A percentile compares a stretch with the other conserved stretches of the same genome.
Evolutionary conservation across 2,888 invertebrate species (phyloP).

Genomic region (Protonemura montana): DNA sequence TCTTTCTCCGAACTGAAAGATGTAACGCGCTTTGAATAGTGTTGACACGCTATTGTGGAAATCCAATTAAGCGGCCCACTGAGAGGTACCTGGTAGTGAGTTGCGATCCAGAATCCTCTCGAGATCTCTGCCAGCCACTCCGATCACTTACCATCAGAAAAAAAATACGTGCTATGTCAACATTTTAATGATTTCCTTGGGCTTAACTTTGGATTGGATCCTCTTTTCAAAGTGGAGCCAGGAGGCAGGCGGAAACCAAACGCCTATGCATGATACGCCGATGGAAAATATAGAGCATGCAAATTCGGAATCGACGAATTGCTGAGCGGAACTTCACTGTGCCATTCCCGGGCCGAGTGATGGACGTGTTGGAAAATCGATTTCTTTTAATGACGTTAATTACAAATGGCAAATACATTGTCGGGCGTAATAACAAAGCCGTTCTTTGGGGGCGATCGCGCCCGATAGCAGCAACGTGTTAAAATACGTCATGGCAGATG

Average conservation of each 20-base stretch:
- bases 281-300: background rate
- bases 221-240: background rate
- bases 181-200: conserved; percentile 5
- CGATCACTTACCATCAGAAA: background rate
- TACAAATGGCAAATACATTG: conserved; percentile 12
- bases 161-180: conserved; percentile 7
- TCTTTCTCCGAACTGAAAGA: conserved; percentile 40
- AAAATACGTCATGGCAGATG: background rate
- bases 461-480: background rate
- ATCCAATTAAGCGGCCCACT: conserved; percentile 28
- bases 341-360: background rate
- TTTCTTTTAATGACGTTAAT: conserved; percentile 12
- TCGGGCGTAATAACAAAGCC: background rate
- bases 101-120: background rate
- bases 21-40: conserved; percentile 26
- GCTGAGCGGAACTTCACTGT: background rate
- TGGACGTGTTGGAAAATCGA: background rate
- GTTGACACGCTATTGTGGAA: conserved; percentile 26
- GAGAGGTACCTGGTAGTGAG: background rate
- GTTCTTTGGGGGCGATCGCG: background rate
- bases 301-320: background rate
- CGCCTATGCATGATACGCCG: no score
- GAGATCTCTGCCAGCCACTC: background rate
- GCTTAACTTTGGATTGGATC: background rate
- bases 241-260: background rate